These are phyloP conservation scores for Cheilosia impressa DNA, from an alignment of 2,888 invertebrate species.

Conservation along the genomic window DNA sequence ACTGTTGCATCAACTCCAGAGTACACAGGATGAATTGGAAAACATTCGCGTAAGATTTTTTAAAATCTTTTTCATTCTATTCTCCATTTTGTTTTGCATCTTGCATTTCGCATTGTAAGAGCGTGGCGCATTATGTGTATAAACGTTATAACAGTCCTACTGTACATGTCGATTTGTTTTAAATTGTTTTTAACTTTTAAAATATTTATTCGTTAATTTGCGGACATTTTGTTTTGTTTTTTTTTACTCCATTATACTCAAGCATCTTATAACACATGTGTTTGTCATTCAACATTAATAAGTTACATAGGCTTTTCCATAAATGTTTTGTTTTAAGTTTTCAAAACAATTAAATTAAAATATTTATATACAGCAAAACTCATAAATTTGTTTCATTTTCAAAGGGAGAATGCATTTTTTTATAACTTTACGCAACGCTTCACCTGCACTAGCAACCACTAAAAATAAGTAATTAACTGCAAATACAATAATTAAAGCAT, in stretches of 20 bases:
- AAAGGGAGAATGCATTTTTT: slow-evolving; percentile 3
- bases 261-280: slow-evolving; percentile 43
- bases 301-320: slow-evolving; percentile 46
- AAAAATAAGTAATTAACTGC: slow-evolving; percentile 7
- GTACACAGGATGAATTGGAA: slow-evolving; percentile 93
- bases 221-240: slow-evolving; percentile 18
- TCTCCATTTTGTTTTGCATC: slow-evolving; percentile 82
- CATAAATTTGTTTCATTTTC: slow-evolving; percentile 72
- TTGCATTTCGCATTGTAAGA: slow-evolving; percentile 81
- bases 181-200: slow-evolving; percentile 1
- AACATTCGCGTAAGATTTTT: slow-evolving; percentile 91
- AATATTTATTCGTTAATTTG: slow-evolving; percentile 39
- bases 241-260: slow-evolving; percentile 25
- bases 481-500: slow-evolving; percentile 11
- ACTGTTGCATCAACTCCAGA: slow-evolving; percentile 91
- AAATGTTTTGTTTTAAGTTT: slow-evolving; percentile 70
- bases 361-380: slow-evolving; percentile 77
- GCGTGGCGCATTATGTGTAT: slow-evolving; percentile 39
- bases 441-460: slow-evolving; percentile 42
- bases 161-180: slow-evolving; percentile 6
- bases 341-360: slow-evolving; percentile 69
- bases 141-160: slow-evolving; percentile 21
- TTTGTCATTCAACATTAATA: slow-evolving; percentile 40
- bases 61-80: slow-evolving; percentile 82
- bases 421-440: slow-evolving; percentile 41